Evolutionary conservation across 2,888 invertebrate species (phyloP).

Genomic region (Dryococelus australis): DNA sequence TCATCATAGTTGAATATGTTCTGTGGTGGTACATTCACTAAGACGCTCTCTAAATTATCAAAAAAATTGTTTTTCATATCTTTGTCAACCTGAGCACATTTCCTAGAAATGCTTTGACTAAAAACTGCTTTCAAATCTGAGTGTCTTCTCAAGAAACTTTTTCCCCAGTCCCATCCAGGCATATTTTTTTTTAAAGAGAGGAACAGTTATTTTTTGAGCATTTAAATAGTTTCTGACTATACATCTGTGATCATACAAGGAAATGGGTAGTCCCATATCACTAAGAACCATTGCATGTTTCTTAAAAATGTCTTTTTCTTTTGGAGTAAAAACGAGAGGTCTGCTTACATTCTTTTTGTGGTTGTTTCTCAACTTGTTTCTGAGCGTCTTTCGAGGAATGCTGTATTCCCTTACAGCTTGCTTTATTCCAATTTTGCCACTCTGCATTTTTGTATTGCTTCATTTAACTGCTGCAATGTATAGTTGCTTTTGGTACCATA

Average conservation of each 20-base stretch:
- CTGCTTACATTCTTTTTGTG: background rate
- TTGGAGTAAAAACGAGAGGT: background rate
- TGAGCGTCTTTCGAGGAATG: background rate
- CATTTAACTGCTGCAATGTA: background rate
- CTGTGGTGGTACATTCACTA: background rate
- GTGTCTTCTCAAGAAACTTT: background rate
- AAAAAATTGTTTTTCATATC: background rate
- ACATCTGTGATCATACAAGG: background rate
- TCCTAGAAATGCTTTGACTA: background rate
- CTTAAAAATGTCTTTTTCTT: background rate
- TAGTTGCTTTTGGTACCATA: background rate
- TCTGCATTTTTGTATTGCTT: background rate
- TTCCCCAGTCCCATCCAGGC: background rate
- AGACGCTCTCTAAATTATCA: background rate
- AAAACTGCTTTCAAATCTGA: background rate
- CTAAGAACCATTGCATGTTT: background rate
- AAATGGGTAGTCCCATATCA: background rate
- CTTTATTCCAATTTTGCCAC: background rate
- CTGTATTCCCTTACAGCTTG: background rate
- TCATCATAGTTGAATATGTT: constrained; percentile 11
- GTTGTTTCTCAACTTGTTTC: background rate
- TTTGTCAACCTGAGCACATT: background rate
- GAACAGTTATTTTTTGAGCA: background rate
- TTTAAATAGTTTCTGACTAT: background rate
- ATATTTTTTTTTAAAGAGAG: background rate